These are phyloP conservation scores for Drosophila eugracilis DNA, from an alignment of 1,140 invertebrate species.

Conservation along the genomic window DNA sequence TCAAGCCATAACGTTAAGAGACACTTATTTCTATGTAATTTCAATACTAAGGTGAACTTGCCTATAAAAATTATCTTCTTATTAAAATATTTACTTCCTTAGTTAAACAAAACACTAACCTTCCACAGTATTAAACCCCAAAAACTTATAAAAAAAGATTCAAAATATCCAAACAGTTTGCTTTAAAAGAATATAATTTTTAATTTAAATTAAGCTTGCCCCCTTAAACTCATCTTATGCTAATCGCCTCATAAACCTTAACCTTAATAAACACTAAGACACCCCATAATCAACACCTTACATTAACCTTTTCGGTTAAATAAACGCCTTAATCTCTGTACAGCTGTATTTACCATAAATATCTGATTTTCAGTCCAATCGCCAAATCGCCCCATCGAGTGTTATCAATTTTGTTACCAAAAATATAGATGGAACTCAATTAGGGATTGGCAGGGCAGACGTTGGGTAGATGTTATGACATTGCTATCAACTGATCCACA, in stretches of 20 bases:
- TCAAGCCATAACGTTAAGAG: no score
- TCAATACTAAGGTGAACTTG: no score
- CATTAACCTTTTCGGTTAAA: conserved; percentile 1
- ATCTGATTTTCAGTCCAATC: conserved; percentile 25
- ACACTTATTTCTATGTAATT: no score
- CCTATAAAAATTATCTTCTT: no score
- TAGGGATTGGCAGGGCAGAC: conserved; percentile 20
- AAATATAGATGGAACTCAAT: conserved; percentile 13
- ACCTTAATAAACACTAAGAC: no score
- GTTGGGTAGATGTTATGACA: background rate
- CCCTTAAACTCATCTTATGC: background rate
- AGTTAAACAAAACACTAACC: no score
- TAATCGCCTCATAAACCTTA: background rate
- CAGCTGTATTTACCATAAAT: conserved; percentile 20
- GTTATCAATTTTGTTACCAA: conserved; percentile 24
- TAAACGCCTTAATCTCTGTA: conserved; percentile 24
- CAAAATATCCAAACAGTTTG: no score
- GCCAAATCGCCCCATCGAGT: background rate
- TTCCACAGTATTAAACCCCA: no score
- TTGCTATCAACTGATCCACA: conserved; percentile 34
- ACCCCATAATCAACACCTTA: background rate
- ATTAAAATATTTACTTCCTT: no score
- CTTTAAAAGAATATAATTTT: no score
- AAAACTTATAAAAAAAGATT: no score
- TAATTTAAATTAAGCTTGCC: no score